Conservation (phyloP, 1,140 invertebrate genomes). For the Ceratina calcarata region DNA sequence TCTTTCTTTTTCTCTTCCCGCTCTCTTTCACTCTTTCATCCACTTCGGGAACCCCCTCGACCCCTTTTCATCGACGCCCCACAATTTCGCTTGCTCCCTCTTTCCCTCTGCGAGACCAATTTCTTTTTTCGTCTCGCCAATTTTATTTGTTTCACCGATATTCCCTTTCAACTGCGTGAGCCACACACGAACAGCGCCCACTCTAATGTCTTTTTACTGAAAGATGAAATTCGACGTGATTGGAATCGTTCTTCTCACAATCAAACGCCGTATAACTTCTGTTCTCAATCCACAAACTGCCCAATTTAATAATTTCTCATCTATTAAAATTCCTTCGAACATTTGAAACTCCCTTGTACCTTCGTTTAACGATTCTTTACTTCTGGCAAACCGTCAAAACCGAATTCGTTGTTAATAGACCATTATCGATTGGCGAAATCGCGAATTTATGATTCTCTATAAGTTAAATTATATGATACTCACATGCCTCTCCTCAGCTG, state of each 20-base stretch:
- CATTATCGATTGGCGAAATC: constrained; percentile 23
- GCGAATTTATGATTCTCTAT: background rate
- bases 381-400: background rate
- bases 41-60: constrained; percentile 18
- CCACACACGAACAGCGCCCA: constrained; percentile 32
- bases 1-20: constrained; percentile 4
- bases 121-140: background rate
- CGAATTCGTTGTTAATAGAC: constrained; percentile 29
- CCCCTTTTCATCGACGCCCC: constrained; percentile 33
- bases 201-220: constrained; percentile 68
- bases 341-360: background rate
- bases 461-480: constrained; percentile 76
- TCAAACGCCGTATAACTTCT: background rate
- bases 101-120: background rate
- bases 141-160: constrained; percentile 32
- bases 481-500: constrained; percentile 86
- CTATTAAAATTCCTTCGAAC: constrained; percentile 1
- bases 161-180: constrained; percentile 18
- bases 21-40: constrained; percentile 26
- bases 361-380: constrained; percentile 13
- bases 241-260: constrained; percentile 29
- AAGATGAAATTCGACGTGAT: constrained; percentile 67
- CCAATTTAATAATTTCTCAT: background rate
- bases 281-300: background rate
- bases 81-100: background rate